Conservation (phyloP, 2,888 invertebrate genomes). For the Sturmia bella region DNA sequence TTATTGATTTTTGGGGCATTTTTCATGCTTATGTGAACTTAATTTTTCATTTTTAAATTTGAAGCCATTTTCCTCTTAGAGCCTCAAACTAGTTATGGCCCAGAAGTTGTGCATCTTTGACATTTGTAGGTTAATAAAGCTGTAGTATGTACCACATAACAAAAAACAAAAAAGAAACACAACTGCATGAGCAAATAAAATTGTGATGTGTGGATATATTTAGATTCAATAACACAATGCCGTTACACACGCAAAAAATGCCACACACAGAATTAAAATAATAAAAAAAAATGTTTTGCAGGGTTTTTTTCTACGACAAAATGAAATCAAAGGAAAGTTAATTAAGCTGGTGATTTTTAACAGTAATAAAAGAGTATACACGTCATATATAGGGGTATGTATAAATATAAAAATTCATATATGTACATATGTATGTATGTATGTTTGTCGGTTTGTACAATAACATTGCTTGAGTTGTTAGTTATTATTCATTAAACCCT, state of each 20-base stretch:
- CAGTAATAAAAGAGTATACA: slow-evolving; percentile 32
- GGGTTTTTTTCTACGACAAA: too few relatives aligned
- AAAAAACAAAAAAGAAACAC: neutral
- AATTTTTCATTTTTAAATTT: too few relatives aligned
- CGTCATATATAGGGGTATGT: too few relatives aligned
- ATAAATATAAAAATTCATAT: too few relatives aligned
- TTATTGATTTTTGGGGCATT: too few relatives aligned
- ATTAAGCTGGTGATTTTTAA: slow-evolving; percentile 48
- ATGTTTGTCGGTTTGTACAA: too few relatives aligned
- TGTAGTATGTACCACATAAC: slow-evolving; percentile 9
- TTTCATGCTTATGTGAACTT: too few relatives aligned
- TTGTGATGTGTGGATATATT: slow-evolving; percentile 29
- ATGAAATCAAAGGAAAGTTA: slow-evolving; percentile 9
- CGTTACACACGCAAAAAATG: slow-evolving; percentile 31
- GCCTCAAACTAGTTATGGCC: too few relatives aligned
- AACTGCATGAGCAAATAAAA: slow-evolving; percentile 32
- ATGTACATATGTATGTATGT: neutral
- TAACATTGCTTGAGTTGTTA: neutral
- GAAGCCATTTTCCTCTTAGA: too few relatives aligned
- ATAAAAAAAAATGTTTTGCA: neutral
- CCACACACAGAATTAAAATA: slow-evolving; percentile 3
- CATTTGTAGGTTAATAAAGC: slow-evolving; percentile 15
- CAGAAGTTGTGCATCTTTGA: too few relatives aligned
- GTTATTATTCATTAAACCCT: slow-evolving; percentile 35
- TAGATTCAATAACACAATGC: slow-evolving; percentile 39